These are phyloP conservation scores for Recurvirostra avosetta DNA, from an alignment of 2,113 vertebrate genomes.

Conservation along the genomic window DNA sequence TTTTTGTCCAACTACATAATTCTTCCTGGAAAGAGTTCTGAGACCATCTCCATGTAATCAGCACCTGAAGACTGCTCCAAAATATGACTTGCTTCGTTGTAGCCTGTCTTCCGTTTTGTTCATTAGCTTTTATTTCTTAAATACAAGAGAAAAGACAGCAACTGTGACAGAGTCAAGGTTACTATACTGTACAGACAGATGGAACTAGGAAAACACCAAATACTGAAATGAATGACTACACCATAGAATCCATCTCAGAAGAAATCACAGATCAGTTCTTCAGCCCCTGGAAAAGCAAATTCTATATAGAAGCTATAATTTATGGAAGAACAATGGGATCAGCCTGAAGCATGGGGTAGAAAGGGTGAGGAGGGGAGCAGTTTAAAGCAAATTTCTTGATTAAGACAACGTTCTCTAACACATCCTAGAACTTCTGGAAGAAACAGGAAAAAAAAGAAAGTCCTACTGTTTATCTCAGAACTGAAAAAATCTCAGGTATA, in stretches of 20 bases:
- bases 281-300: background rate
- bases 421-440: background rate
- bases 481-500: background rate
- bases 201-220: background rate
- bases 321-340: background rate
- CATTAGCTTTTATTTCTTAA: background rate
- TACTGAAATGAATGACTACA: background rate
- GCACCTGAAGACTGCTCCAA: background rate
- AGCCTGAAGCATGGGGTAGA: background rate
- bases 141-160: background rate
- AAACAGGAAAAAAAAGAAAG: background rate
- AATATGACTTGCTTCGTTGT: fast-evolving
- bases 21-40: background rate
- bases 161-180: background rate
- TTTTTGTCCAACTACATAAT: background rate
- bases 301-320: background rate
- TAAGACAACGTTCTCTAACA: background rate
- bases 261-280: background rate
- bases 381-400: background rate
- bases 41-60: background rate
- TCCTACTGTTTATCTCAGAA: background rate
- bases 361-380: background rate
- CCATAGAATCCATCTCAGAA: background rate
- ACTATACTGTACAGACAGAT: background rate
- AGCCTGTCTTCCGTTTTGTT: background rate